Conservation (phyloP, 1,140 invertebrate genomes). For the Stegodyphus dumicola region DNA sequence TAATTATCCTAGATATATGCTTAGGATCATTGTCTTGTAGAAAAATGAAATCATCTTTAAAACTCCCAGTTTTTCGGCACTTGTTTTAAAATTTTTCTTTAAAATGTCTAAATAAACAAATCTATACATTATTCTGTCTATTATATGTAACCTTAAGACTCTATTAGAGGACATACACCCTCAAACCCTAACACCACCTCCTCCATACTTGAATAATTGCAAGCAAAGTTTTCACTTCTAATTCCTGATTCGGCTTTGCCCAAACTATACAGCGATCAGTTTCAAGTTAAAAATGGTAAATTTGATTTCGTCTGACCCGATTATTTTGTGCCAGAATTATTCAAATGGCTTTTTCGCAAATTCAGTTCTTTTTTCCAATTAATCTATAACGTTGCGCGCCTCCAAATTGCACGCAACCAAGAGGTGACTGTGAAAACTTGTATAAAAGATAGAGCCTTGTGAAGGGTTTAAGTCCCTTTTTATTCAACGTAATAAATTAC, state of each 20-base stretch:
- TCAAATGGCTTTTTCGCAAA: not conserved
- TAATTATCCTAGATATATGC: conserved; percentile 55
- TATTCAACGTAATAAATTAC: too few species aligned
- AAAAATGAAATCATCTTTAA: conserved; percentile 57
- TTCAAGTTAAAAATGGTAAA: conserved; percentile 21
- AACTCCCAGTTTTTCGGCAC: conserved; percentile 61
- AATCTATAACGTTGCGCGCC: too few species aligned
- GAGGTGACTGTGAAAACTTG: too few species aligned
- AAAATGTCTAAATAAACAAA: conserved; percentile 24
- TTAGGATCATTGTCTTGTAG: conserved; percentile 67
- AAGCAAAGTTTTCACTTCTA: conserved; percentile 5
- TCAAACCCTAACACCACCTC: conserved; percentile 38
- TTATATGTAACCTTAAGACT: conserved; percentile 8
- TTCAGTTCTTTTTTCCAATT: not conserved
- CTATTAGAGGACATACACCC: conserved; percentile 11
- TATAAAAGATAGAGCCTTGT: too few species aligned
- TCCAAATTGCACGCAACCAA: too few species aligned
- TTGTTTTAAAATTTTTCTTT: conserved; percentile 61
- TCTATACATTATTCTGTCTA: conserved; percentile 30
- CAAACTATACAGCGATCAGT: not conserved
- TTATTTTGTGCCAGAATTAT: conserved; percentile 20
- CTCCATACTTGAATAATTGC: conserved; percentile 34
- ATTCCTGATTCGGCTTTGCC: not conserved
- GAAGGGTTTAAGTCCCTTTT: too few species aligned
- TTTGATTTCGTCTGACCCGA: conserved; percentile 40